Percentiles rank a stretch among this genome's conserved stretches.
Conservation (phyloP, 2,797 vertebrate genomes). For the Zenarchopterus dispar region DNA sequence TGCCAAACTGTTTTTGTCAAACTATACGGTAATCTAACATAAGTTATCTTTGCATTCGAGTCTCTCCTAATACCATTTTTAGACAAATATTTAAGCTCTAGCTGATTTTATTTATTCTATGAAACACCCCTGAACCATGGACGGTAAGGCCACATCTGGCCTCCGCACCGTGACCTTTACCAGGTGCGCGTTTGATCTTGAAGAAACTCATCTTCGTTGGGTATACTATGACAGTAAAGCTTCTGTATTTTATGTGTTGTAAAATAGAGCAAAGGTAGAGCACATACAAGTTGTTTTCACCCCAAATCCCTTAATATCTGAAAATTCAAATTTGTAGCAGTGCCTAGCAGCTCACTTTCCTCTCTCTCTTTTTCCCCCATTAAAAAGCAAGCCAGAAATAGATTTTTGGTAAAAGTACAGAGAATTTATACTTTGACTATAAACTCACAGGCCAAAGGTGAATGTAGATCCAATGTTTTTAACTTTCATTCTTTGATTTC, state of each 20-base stretch:
- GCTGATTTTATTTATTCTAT: slow-evolving; percentile 12
- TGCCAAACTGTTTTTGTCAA: no score
- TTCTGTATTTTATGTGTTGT: slow-evolving; percentile 3
- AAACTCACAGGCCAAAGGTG: no score
- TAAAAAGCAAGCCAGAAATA: background rate
- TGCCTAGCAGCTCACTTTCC: no score
- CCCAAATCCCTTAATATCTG: background rate
- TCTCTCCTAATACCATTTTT: background rate
- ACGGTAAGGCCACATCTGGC: slow-evolving; percentile 36
- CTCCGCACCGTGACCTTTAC: slow-evolving; percentile 12
- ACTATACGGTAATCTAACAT: background rate
- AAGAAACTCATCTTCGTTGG: slow-evolving; percentile 3
- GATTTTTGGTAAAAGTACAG: no score
- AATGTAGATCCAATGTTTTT: background rate
- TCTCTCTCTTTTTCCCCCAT: no score
- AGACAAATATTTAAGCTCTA: background rate
- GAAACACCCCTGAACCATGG: background rate
- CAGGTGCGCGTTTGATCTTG: slow-evolving; percentile 24
- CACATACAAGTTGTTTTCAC: background rate
- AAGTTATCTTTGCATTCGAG: background rate
- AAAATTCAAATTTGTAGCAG: background rate
- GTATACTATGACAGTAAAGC: slow-evolving; percentile 6
- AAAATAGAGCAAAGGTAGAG: background rate
- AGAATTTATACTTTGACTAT: no score
- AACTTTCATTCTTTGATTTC: background rate